Percentiles rank a stretch among this genome's conserved stretches.
Conservation (phyloP, 2,888 invertebrate species). For the Platycnemis pennipes region DNA sequence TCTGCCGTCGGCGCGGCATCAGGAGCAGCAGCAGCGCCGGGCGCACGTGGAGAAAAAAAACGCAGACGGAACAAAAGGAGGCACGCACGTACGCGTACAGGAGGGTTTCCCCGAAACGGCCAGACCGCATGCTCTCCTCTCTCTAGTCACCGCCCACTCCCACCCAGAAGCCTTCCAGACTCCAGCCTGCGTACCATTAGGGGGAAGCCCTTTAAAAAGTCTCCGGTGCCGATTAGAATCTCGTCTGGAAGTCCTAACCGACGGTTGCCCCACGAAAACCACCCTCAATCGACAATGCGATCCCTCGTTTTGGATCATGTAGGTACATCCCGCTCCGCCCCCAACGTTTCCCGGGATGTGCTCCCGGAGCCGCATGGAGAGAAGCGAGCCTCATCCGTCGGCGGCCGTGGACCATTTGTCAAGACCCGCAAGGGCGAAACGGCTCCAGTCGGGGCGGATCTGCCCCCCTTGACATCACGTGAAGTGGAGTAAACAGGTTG, state of each 20-base stretch:
- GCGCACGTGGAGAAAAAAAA: constrained; percentile 2
- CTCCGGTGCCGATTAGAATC: neutral
- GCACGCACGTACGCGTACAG: neutral
- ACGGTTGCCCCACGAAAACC: neutral
- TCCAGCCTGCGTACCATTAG: neutral
- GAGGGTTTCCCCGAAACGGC: neutral
- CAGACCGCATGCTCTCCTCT: constrained; percentile 16
- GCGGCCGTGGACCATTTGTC: neutral
- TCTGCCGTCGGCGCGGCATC: neutral
- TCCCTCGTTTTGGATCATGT: neutral
- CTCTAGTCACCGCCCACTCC: neutral
- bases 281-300: neutral
- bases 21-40: neutral
- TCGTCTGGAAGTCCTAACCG: neutral
- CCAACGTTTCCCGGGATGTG: neutral
- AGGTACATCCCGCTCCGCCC: neutral
- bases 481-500: constrained; percentile 24
- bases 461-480: neutral
- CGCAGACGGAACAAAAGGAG: constrained; percentile 21
- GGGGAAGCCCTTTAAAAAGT: neutral
- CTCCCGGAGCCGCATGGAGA: neutral
- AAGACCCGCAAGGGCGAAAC: neutral
- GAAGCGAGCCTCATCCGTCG: neutral
- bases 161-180: neutral
- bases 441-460: neutral